These are phyloP conservation scores for Pleuronectes platessa DNA, from an alignment of 2,113 vertebrate species.

Conservation along the genomic window DNA sequence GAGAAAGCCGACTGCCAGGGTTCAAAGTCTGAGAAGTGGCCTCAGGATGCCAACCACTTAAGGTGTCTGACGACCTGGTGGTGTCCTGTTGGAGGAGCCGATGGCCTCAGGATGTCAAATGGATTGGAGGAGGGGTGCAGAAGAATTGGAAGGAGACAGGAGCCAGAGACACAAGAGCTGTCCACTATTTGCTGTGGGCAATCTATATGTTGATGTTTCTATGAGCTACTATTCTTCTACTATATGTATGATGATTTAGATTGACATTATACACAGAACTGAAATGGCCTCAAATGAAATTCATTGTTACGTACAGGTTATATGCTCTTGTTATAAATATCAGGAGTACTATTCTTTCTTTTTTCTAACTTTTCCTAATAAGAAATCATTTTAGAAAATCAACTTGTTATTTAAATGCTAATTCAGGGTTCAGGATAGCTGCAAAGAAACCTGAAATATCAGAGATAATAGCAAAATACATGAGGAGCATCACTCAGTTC, in stretches of 20 bases:
- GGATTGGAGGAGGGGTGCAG: no score
- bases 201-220: no score
- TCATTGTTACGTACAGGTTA: slow-evolving; percentile 16
- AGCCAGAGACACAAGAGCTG: no score
- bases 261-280: no score
- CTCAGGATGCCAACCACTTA: no score
- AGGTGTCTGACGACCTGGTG: no score
- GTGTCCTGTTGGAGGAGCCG: no score
- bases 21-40: not conserved
- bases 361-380: slow-evolving; percentile 69
- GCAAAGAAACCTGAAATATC: slow-evolving; percentile 49
- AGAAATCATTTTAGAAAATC: slow-evolving; percentile 65
- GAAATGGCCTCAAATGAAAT: not conserved
- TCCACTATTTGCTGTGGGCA: no score
- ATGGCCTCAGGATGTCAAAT: no score
- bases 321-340: slow-evolving; percentile 43
- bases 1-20: not conserved
- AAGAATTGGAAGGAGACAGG: no score
- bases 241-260: no score
- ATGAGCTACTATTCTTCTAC: no score
- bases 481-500: slow-evolving; percentile 31
- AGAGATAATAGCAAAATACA: slow-evolving; percentile 40
- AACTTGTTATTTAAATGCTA: slow-evolving; percentile 77
- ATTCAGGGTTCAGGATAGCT: slow-evolving; percentile 61
- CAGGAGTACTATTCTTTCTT: slow-evolving; percentile 27